phyloP scores from a whole-genome alignment of 1,140 invertebrate genomes.

The Zaprionus nigranus region DNA sequence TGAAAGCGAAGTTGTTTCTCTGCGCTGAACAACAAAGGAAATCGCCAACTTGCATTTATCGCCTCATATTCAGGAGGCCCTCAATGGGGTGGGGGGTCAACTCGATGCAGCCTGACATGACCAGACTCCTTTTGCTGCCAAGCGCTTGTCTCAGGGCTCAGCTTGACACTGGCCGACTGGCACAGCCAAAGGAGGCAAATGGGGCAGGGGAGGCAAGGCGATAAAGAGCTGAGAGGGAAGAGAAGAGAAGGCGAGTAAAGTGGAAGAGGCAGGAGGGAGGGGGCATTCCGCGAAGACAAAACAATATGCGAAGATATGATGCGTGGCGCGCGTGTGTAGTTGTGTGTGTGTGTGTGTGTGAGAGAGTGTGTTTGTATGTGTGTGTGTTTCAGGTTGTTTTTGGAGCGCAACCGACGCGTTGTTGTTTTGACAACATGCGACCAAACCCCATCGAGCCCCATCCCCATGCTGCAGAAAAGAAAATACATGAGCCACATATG shows the following conservation, averaged over 20 bases:
- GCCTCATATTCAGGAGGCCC: slow-evolving; percentile 35
- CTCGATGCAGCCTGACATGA: slow-evolving; percentile 31
- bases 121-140: slow-evolving; percentile 48
- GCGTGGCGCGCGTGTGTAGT: slow-evolving; percentile 47
- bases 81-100: background rate
- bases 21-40: slow-evolving; percentile 59
- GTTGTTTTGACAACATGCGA: slow-evolving; percentile 68
- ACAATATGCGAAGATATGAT: slow-evolving; percentile 69
- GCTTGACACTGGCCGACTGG: slow-evolving; percentile 42
- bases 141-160: slow-evolving; percentile 65
- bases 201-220: background rate
- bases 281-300: slow-evolving; percentile 19
- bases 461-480: slow-evolving; percentile 9
- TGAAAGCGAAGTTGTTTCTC: slow-evolving; percentile 33
- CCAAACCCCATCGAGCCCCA: slow-evolving; percentile 1
- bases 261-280: background rate
- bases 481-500: slow-evolving; percentile 42
- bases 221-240: background rate
- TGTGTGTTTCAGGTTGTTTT: slow-evolving; percentile 57
- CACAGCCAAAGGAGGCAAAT: background rate
- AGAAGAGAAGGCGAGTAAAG: too few relatives aligned
- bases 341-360: slow-evolving; percentile 23
- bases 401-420: slow-evolving; percentile 61
- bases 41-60: slow-evolving; percentile 76
- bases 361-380: slow-evolving; percentile 4